Percentiles rank a stretch among this genome's conserved stretches.
These are phyloP conservation scores for Siniperca undulata DNA, from an alignment of 2,797 vertebrate species.

Conservation along the genomic window DNA sequence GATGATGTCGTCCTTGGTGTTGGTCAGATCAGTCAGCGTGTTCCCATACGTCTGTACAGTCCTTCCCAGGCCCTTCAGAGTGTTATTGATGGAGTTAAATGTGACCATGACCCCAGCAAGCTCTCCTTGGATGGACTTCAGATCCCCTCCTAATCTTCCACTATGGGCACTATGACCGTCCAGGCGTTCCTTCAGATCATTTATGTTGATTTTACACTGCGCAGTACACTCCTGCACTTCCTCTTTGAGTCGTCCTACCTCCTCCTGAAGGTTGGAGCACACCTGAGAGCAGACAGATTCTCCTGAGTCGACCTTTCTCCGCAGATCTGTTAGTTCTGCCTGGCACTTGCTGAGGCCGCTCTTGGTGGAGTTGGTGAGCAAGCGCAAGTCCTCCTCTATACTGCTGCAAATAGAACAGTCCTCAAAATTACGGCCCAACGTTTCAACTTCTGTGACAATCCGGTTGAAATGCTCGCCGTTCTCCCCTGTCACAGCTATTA, in stretches of 20 bases:
- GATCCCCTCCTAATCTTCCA: conserved; percentile 83
- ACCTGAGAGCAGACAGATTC: conserved; percentile 83
- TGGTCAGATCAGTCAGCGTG: conserved; percentile 83
- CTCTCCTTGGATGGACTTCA: conserved; percentile 90
- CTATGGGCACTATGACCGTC: conserved; percentile 87
- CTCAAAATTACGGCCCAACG: conserved; percentile 76
- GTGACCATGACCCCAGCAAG: conserved; percentile 84
- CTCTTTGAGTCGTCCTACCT: conserved; percentile 83
- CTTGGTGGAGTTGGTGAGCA: conserved; percentile 81
- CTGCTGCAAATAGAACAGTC: conserved; percentile 79
- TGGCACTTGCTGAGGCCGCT: conserved; percentile 77
- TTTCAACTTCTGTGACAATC: conserved; percentile 82
- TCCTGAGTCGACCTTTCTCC: conserved; percentile 74
- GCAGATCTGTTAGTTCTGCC: conserved; percentile 73
- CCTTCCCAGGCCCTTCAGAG: conserved; percentile 88
- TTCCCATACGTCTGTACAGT: conserved; percentile 87
- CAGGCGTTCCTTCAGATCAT: conserved; percentile 81
- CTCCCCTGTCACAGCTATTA: conserved; percentile 79
- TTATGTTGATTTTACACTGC: conserved; percentile 70
- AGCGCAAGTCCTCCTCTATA: conserved; percentile 76
- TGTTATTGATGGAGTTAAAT: conserved; percentile 89
- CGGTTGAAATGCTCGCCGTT: conserved; percentile 83
- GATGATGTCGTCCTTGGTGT: conserved; percentile 85
- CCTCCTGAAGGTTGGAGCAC: conserved; percentile 87
- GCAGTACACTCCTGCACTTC: conserved; percentile 82